Evolutionary conservation across 2,113 vertebrate species (phyloP), one percentile per base, ranked within the genome.

Genomic region (Pionites leucogaster): DNA sequence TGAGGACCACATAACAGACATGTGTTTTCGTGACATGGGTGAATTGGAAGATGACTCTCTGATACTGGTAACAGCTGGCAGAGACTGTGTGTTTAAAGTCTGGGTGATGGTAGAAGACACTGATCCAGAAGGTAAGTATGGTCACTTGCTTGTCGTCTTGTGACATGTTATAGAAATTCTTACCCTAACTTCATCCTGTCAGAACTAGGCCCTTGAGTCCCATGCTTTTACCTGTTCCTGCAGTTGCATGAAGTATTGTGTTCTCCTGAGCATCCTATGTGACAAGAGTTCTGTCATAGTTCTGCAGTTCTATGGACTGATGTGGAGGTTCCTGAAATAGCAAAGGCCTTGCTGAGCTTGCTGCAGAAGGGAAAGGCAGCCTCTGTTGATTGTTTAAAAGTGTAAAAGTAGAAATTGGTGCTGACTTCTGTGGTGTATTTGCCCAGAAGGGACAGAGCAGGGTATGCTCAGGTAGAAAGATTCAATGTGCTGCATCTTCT

Each of bases 41-140:
- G 95, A 83, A 35, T 50, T 92, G 78, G 97, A 97, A 94, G 96
- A 62, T 25, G 97, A 97, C 90, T 97, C 98, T 90, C 96, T 98
- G 89, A 92, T 97, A 91, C 88, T 99, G 97, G 98, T 99, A 76
- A 99, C 99, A 82, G 62, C 98, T 80, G 98, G 99, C 92, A 98
- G 78, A 81, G 99, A 99, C 60, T 96, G 98, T 37, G 97, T 98
- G 81, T 99, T 99, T 96, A 99, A 99, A 98, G 99, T 98, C 86
- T 99, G 99, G 99, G 92, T 98, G 92, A 97, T 99, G 53, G 94
- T 96, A 18, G 82, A 97, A 59, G 97, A 98, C 14, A 95, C 97
- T 64, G 98, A 98, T 90, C 98, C 97, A 19, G 98, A 98, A 44
- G 96, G 98, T 98, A 96, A 96, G 96, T 55, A 1, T 28, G 23